Base-by-base conservation (phyloP, 2,797 vertebrate species). In the Loris lydekkerianus region DNA sequence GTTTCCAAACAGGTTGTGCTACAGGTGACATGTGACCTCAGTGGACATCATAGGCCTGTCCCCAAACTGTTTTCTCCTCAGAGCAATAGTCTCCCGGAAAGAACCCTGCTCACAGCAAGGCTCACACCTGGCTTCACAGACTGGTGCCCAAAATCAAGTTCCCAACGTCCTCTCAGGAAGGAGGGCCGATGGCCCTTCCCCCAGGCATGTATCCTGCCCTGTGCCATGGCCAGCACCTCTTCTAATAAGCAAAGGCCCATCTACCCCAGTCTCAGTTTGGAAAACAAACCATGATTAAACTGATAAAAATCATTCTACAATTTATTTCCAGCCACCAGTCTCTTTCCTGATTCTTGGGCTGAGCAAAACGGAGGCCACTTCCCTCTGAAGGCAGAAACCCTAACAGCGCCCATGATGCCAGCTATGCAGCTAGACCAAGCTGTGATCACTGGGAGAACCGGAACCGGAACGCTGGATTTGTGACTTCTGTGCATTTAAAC, bases 401-500 rank as follows among this genome's bases (percentile, higher is more conserved):
- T 72, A 86, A 58, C 46, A 7, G 88, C 31, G 20, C 92, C 92
- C 85, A 95, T 78, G 96, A 96, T 90, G 37, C 94, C 94, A 14
- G 40, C 65, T 82, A 75, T 0, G 8, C 97, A 97, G 97, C 97
- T 97, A 97, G 91, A 37, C 89, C 49, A 53, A 89, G 94, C 93
- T 96, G 89, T 94, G 95, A 97, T 97, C 96, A 96, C 98, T 97
- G 93, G 90, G 96, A 97, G 98, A 98, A 97, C 97, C 78, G 60
- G 98, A 98, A 97, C 97, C 78, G 60, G 93, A 98, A 97, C 95
- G 97, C 96, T 93, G 97, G 96, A 97, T 97, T 96, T 83, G 76
- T 95, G 85, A 96, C 98, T 98, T 96, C 88, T 97, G 94, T 97
- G 95, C 94, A 49, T 97, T 97, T 98, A 97, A 98, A 98, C 98